Conservation (phyloP, 2,888 invertebrate genomes). For the Hipparchia sbordonii region DNA sequence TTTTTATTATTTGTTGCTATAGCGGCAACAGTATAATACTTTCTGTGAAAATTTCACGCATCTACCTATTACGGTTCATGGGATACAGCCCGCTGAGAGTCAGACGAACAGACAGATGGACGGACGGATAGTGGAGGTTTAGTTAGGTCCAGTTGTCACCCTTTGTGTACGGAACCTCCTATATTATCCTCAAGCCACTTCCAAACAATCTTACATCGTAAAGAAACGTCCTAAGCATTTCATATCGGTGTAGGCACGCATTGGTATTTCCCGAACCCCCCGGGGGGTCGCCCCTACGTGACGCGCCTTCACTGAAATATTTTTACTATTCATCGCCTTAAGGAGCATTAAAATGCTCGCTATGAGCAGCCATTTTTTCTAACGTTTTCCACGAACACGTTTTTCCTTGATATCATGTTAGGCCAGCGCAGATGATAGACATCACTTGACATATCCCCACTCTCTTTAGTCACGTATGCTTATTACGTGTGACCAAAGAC, state of each 20-base stretch:
- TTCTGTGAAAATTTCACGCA: too few species aligned
- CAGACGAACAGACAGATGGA: too few species aligned
- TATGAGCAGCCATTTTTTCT: conserved; percentile 49
- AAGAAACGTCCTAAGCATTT: conserved; percentile 56
- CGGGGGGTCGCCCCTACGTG: conserved; percentile 62
- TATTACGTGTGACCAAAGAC: too few species aligned
- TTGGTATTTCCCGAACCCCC: conserved; percentile 70
- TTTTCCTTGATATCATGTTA: conserved; percentile 28
- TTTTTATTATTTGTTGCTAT: too few species aligned
- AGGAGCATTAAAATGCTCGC: conserved; percentile 70
- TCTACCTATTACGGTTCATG: too few species aligned
- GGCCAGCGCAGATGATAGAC: background rate
- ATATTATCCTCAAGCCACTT: conserved; percentile 21
- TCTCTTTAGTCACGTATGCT: too few species aligned
- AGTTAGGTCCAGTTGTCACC: too few species aligned
- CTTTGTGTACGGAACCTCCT: too few species aligned
- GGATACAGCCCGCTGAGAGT: too few species aligned
- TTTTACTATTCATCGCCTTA: conserved; percentile 72
- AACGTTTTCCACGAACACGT: conserved; percentile 30
- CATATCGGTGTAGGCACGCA: conserved; percentile 70
- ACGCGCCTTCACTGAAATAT: conserved; percentile 73
- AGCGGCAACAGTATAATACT: too few species aligned
- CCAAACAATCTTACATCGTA: conserved; percentile 38
- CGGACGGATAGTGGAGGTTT: too few species aligned
- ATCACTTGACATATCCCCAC: too few species aligned